Percentiles rank a stretch among this genome's conserved stretches.
phyloP scores from a whole-genome alignment of 2,797 vertebrate genomes.

The Poliocrania exsul region DNA sequence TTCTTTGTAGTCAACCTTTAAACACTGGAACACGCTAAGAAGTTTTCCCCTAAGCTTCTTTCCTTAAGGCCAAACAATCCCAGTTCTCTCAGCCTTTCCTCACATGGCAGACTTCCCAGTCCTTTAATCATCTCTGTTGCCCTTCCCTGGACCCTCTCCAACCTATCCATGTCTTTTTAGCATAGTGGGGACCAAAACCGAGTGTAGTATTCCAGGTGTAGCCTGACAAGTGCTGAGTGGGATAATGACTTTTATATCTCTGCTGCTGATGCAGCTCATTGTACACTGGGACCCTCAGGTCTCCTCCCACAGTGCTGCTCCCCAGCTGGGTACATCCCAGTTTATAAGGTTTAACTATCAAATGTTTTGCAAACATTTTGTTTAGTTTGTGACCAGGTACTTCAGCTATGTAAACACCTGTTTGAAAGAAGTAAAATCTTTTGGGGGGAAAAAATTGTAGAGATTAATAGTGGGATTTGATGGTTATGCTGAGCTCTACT shows the following conservation, averaged over 20 bases:
- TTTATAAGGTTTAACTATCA: not conserved
- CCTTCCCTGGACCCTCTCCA: not conserved
- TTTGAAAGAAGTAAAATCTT: not conserved
- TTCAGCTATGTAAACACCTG: not conserved
- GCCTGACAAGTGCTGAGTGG: not conserved
- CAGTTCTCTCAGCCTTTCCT: not conserved
- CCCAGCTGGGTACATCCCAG: not conserved
- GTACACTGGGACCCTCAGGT: not conserved
- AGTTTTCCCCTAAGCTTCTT: not conserved
- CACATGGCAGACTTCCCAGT: not conserved
- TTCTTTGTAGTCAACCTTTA: not conserved
- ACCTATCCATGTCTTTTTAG: not conserved
- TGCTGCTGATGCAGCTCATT: not conserved
- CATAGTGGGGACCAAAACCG: not conserved
- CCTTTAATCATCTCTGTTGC: not conserved
- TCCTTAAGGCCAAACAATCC: not conserved
- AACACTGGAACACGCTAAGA: not conserved
- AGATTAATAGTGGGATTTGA: not conserved
- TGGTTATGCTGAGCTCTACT: not conserved
- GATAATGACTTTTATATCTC: not conserved
- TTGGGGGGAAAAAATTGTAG: not conserved
- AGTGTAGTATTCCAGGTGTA: not conserved
- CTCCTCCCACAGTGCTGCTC: not conserved
- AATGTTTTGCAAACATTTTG: not conserved
- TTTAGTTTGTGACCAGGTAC: not conserved